Evolutionary conservation across 2,888 invertebrate species (phyloP), one percentile per base, ranked within the genome.

Genomic region (Dicyrtoma fusca): DNA sequence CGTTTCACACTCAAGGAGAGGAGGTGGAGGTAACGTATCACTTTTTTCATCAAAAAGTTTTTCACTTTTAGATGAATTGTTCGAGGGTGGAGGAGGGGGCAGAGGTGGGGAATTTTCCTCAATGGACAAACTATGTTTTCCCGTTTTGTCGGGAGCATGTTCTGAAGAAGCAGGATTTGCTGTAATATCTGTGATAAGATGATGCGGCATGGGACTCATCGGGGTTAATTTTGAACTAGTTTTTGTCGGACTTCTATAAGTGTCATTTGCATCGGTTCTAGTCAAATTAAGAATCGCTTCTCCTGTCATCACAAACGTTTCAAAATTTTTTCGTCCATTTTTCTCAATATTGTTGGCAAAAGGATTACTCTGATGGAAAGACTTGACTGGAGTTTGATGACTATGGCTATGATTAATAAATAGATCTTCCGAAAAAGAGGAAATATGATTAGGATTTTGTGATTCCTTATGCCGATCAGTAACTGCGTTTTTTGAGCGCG

Each of bases 221-320:
- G 80, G 77, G 11, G 77, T 79, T 57, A 80, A 74, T 64, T 79
- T 80, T 17, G 80, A 78, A 45, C 76, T 74, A 55, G 77, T 80
- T 75, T 78, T 78, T 34, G 76, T 78, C 3, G 77, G 78, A 57
- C 78, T 78, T 69, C 76, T 72, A 26, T 77, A 77, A 6, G 77
- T 76, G 45, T 79, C 78, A 55, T 79, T 79, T 1, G 76, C 72
- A 63, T 79, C 78, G 63, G 76, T 76, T 81, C 92, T 87, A 75
- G 95, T 94, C 80, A 96, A 89, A 85, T 95, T 95, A 81, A 97
- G 88, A 84, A 97, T 96, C 82, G 95, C 89, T 85, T 97, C 96
- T 59, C 97, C 97, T 42, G 97, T 97, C 97, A 97, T 97, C 90
- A 96, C 93, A 87, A 94, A 97, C 72, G 95, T 93, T 85, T 95